Evolutionary conservation across 2,113 vertebrate species (phyloP).

Genomic region (Nothocercus nigrocapillus): DNA sequence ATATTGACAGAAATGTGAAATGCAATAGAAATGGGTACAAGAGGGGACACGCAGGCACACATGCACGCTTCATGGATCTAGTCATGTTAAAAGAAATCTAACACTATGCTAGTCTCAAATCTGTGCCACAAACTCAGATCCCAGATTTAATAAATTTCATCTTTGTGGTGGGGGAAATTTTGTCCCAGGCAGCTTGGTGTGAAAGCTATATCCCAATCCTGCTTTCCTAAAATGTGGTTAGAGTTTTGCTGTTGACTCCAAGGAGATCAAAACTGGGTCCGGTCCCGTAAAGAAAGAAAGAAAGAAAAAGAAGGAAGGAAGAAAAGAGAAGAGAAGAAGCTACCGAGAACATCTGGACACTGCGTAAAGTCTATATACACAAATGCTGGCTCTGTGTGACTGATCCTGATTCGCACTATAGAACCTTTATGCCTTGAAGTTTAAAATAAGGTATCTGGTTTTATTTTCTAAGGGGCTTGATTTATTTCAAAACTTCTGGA

Average conservation of each 20-base stretch:
- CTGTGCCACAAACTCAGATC: constrained; percentile 15
- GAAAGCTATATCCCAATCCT: not conserved
- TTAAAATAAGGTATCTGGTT: not conserved
- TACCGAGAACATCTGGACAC: not conserved
- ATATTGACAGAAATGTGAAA: constrained; percentile 78
- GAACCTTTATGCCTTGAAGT: not conserved
- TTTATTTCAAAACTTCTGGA: not conserved
- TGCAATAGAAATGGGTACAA: constrained; percentile 63
- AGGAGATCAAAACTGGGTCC: not conserved
- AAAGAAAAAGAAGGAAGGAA: not conserved
- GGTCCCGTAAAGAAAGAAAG: not conserved
- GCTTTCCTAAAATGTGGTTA: not conserved
- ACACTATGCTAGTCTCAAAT: constrained; percentile 47
- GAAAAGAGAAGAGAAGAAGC: not conserved
- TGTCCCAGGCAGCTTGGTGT: not conserved
- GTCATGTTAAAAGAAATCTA: constrained; percentile 70
- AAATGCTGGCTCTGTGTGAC: not conserved
- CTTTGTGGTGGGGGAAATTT: not conserved
- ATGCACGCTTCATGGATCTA: constrained; percentile 58
- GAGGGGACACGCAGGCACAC: constrained; percentile 31
- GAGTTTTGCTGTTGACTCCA: not conserved
- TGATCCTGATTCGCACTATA: not conserved
- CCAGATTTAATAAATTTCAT: constrained; percentile 2
- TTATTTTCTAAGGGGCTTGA: not conserved
- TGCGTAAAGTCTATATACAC: not conserved